Evolutionary conservation across 2,113 vertebrate genomes (phyloP).

Genomic region (Xyrauchen texanus): DNA sequence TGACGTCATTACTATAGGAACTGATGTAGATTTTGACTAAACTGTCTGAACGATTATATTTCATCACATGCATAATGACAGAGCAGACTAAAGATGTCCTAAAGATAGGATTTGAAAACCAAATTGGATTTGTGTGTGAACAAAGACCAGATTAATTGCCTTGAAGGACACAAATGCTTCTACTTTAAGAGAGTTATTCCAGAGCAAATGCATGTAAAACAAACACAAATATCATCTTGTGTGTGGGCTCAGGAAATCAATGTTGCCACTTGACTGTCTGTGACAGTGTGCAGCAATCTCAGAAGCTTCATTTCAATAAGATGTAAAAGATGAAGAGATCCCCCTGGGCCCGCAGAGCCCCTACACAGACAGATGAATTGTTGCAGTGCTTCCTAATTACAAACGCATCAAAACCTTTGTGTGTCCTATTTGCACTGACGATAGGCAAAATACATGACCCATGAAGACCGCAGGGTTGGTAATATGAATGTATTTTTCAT

Average conservation of each 20-base stretch:
- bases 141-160: not conserved
- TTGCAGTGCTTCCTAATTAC: constrained; percentile 37
- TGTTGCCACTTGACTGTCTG: constrained; percentile 9
- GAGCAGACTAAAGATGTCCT: too few relatives aligned
- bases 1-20: too few relatives aligned
- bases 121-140: too few relatives aligned
- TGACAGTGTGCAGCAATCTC: constrained; percentile 2
- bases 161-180: constrained; percentile 4
- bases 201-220: not conserved
- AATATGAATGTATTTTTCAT: constrained; percentile 25
- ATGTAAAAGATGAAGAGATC: not conserved
- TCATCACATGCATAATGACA: too few relatives aligned
- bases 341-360: not conserved
- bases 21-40: too few relatives aligned
- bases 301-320: constrained; percentile 43
- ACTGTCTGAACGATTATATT: too few relatives aligned
- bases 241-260: constrained; percentile 28
- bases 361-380: constrained; percentile 32
- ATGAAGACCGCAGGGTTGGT: constrained; percentile 16
- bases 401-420: constrained; percentile 41
- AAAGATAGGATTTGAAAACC: too few relatives aligned
- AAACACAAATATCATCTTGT: not conserved
- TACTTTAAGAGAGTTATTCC: not conserved
- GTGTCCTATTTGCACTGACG: not conserved
- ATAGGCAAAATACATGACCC: constrained; percentile 35